A percentile compares a stretch with the other conserved stretches of the same genome.
Evolutionary conservation across 2,113 vertebrate genomes (phyloP).

Genomic region (Aegotheles bennettii): DNA sequence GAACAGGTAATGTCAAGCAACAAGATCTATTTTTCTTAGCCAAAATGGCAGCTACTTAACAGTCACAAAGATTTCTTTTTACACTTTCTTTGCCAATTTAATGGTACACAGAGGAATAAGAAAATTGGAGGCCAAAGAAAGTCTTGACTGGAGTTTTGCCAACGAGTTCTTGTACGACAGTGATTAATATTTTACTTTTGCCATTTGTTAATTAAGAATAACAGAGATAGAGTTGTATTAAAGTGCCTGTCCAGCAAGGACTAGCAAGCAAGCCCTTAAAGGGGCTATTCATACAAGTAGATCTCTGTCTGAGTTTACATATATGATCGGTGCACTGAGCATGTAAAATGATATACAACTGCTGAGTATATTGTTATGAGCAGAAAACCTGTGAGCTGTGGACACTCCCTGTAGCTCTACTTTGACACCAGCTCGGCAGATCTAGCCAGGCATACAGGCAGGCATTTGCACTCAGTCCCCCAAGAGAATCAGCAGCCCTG

Average conservation of each 20-base stretch:
- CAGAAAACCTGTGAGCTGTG: background rate
- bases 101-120: background rate
- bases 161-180: background rate
- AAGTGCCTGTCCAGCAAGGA: background rate
- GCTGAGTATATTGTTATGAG: background rate
- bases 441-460: background rate
- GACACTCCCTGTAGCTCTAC: background rate
- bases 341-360: background rate
- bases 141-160: background rate
- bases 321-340: background rate
- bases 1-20: background rate
- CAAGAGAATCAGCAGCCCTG: background rate
- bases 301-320: background rate
- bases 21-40: background rate
- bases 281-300: background rate
- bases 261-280: background rate
- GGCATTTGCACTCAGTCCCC: fast-evolving
- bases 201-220: background rate
- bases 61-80: background rate
- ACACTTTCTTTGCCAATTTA: background rate
- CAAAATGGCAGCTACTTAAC: background rate
- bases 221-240: background rate
- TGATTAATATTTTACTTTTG: background rate
- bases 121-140: background rate
- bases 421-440: background rate